A percentile compares a stretch with the other conserved stretches of the same genome.
phyloP scores from a whole-genome alignment of 2,888 invertebrate species.

The Aleiodes alternator region DNA sequence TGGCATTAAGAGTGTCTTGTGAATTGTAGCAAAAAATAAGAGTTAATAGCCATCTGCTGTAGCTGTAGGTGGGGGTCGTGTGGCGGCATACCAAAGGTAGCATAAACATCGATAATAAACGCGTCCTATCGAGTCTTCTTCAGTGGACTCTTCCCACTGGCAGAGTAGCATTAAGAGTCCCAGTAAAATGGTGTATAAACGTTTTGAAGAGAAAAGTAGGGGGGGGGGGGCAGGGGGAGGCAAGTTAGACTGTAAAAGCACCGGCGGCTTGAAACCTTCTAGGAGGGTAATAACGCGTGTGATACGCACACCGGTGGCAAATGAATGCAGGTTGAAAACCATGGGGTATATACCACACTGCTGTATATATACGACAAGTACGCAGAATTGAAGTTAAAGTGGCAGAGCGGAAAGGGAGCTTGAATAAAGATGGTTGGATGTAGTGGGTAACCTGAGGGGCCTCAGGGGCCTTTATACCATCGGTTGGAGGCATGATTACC shows the following conservation, averaged over 20 bases:
- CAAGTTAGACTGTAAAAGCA: constrained; percentile 5
- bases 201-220: constrained; percentile 17
- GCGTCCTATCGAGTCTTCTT: constrained; percentile 35
- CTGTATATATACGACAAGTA: neutral
- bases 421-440: constrained; percentile 25
- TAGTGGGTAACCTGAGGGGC: constrained; percentile 15
- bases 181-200: constrained; percentile 22
- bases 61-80: neutral
- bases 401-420: constrained; percentile 1
- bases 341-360: constrained; percentile 9
- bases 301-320: constrained; percentile 31
- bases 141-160: constrained; percentile 6
- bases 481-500: constrained; percentile 29
- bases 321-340: constrained; percentile 21
- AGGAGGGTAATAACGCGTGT: constrained; percentile 24
- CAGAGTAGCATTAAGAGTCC: constrained; percentile 4
- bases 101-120: constrained; percentile 61
- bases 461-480: constrained; percentile 22
- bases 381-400: neutral
- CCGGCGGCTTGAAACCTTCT: constrained; percentile 11
- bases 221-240: neutral
- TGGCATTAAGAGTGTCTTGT: constrained; percentile 15
- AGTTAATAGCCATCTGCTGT: constrained; percentile 32
- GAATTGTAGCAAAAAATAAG: constrained; percentile 24
- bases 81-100: constrained; percentile 48